Base-by-base conservation (phyloP, 1,140 invertebrate genomes). In the Euwallacea fornicatus region DNA sequence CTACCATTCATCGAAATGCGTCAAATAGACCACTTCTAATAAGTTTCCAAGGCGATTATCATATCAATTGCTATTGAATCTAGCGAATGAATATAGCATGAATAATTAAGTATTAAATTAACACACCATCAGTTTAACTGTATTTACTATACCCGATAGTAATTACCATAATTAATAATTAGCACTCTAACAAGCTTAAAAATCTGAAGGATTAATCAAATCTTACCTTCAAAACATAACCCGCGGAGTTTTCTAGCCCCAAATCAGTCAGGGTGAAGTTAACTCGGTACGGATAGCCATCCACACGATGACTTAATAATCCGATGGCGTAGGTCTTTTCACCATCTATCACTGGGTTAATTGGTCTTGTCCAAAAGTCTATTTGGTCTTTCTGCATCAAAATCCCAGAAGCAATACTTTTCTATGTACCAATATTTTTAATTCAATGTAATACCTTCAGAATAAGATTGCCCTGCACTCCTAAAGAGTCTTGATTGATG, bases 401-500 rank as follows among this genome's bases (percentile, higher is more conserved):
- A 50, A 50, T 2, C 1, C 6, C 46, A 13, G 46, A 50, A 50
- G 1, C 13, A 50, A 50, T 13, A 16, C 0, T 43, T 55, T n/a
- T 33, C 4, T 33, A 33, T 33, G 21, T 33, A 33, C 21, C 7
- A 42, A 16, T 8, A 43, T 6, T 10, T 46, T 10, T 10, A 47
- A 8, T 8, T 15, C 41, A 62, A 33, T 2, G 4, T 33, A 33
- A 33, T 33, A 78, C 77, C 50, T 16, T 76, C 82, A 72, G 80
- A 43, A 89, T 81, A 64, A 84, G 76, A 71, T 77, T 74, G 68
- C 85, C 91, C 80, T 89, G 88, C 53, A 87, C 86, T 33, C 94
- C 95, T 54, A 96, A 77, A 6, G 85, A 83, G 82, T 97, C 95
- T 80, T 97, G 95, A 83, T 96, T 90, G 7, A 97, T 87, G 44